Conservation (phyloP, 53 echinoderm and acorn worm genomes). For the Stichopus horrens region DNA sequence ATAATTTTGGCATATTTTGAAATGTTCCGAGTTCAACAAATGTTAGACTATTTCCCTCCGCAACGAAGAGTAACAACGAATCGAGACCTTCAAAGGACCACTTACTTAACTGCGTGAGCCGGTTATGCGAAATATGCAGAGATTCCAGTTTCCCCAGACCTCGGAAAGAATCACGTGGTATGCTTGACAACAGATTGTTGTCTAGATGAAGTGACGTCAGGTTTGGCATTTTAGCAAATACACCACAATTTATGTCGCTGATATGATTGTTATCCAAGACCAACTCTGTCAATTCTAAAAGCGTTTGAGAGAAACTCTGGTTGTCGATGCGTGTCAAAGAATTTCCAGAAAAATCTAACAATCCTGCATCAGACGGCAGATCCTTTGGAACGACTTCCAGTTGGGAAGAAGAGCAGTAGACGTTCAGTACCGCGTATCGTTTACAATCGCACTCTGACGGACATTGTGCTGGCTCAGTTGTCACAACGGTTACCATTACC, state of each 20-base stretch:
- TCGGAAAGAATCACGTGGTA: not conserved
- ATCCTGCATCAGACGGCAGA: not conserved
- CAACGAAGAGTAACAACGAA: not conserved
- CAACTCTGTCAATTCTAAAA: not conserved
- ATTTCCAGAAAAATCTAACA: not conserved
- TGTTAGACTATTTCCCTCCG: not conserved
- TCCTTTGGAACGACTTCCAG: not conserved
- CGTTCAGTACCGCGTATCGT: not conserved
- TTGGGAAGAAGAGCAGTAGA: not conserved
- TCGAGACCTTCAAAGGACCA: not conserved
- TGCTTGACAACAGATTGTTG: not conserved
- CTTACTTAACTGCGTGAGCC: not conserved
- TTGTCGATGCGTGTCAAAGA: not conserved
- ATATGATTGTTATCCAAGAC: not conserved
- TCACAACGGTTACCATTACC: not conserved
- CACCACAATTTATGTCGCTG: not conserved
- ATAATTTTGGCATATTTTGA: not conserved
- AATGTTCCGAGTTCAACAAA: not conserved
- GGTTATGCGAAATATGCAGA: slow-evolving; percentile 6
- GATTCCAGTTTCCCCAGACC: not conserved
- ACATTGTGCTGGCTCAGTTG: not conserved
- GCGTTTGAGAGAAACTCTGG: not conserved
- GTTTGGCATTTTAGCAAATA: slow-evolving; percentile 3
- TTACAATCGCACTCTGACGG: not conserved
- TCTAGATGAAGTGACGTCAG: not conserved